Percentiles rank a stretch among this genome's conserved stretches.
phyloP scores from a whole-genome alignment of 2,888 invertebrate species.

The Drosophila differens region DNA sequence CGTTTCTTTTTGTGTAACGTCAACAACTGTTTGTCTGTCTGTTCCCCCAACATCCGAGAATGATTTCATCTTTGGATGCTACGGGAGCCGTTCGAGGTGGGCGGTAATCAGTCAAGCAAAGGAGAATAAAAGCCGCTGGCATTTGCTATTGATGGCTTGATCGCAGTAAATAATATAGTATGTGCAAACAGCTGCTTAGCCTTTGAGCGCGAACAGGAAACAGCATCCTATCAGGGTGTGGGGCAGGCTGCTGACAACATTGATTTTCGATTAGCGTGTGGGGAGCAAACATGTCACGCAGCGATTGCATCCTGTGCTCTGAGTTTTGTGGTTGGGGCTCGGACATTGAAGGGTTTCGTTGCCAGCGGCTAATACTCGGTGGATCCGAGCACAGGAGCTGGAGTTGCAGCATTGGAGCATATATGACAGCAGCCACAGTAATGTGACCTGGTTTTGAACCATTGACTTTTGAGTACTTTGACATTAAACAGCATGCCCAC shows the following conservation, averaged over 20 bases:
- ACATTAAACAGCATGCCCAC: conserved; percentile 49
- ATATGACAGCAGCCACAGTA: conserved; percentile 63
- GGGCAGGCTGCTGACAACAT: conserved; percentile 57
- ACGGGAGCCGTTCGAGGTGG: background rate
- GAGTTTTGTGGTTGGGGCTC: conserved; percentile 9
- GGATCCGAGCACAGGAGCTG: background rate
- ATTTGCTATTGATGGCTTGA: conserved; percentile 68
- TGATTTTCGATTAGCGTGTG: conserved; percentile 74
- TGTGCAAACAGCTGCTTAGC: conserved; percentile 68
- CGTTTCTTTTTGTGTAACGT: conserved; percentile 12
- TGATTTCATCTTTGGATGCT: conserved; percentile 9
- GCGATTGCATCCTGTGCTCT: conserved; percentile 23
- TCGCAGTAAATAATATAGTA: conserved; percentile 68
- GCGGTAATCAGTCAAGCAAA: conserved; percentile 71
- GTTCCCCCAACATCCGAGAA: conserved; percentile 16
- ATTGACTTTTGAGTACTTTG: conserved; percentile 69
- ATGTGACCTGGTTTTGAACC: conserved; percentile 73
- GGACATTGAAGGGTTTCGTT: conserved; percentile 59
- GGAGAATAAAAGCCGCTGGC: conserved; percentile 56
- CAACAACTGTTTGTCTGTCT: conserved; percentile 12
- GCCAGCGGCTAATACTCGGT: conserved; percentile 47
- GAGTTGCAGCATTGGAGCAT: conserved; percentile 3
- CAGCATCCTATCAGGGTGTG: conserved; percentile 12
- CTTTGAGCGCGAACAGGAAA: conserved; percentile 53
- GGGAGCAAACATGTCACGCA: conserved; percentile 53